phyloP scores from a whole-genome alignment of 1,140 invertebrate genomes.

The Solenopsis invicta region DNA sequence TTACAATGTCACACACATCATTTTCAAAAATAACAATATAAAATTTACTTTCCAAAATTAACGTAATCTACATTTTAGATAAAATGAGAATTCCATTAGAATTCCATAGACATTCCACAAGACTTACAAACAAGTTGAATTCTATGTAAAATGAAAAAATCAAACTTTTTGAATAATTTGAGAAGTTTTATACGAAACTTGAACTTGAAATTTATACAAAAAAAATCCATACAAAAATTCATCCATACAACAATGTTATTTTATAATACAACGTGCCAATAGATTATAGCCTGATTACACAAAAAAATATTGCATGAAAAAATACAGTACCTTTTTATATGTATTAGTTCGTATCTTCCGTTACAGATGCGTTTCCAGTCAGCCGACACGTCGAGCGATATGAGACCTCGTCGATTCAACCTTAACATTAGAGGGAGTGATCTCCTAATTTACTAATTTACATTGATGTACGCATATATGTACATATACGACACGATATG shows the following conservation, averaged over 20 bases:
- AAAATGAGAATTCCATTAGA: neutral
- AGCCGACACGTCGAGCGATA: neutral
- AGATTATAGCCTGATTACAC: neutral
- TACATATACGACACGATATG: neutral
- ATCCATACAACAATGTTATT: neutral
- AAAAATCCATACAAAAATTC: neutral
- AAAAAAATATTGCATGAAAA: neutral
- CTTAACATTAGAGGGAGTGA: slow-evolving; percentile 39
- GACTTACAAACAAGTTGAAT: neutral
- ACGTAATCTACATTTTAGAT: neutral
- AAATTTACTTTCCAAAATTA: neutral
- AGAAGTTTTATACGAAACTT: no score
- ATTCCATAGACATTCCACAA: neutral
- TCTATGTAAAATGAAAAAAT: neutral
- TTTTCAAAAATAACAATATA: neutral
- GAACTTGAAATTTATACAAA: neutral
- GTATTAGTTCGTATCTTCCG: neutral
- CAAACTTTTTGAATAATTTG: neutral
- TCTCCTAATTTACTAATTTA: slow-evolving; percentile 58
- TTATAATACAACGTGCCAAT: neutral
- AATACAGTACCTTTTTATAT: slow-evolving; percentile 4
- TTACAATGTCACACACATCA: neutral
- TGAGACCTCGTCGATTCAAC: neutral
- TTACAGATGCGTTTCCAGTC: slow-evolving; percentile 16
- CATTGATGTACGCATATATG: slow-evolving; percentile 13